These are phyloP conservation scores for Drosophila ercepeae DNA, from an alignment of 1,140 invertebrate species.

Conservation along the genomic window DNA sequence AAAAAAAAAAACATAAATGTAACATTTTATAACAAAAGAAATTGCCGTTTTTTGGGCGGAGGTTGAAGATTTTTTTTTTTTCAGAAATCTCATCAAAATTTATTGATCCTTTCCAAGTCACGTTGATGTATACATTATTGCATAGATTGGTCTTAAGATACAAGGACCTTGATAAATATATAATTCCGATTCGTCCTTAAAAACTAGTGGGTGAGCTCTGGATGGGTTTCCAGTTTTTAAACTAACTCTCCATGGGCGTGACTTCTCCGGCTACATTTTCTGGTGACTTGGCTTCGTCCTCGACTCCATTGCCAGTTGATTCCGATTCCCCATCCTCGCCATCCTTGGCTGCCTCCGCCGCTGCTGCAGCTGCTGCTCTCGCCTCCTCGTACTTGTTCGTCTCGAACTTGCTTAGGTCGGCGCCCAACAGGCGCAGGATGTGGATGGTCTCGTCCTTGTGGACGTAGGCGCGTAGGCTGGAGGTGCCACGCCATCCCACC, in stretches of 20 bases:
- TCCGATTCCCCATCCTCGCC: neutral
- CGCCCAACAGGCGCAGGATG: slow-evolving; percentile 92
- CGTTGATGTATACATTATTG: too few relatives aligned
- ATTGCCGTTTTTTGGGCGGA: slow-evolving; percentile 5
- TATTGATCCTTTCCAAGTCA: too few relatives aligned
- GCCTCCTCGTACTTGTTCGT: slow-evolving; percentile 81
- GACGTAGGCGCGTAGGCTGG: slow-evolving; percentile 93
- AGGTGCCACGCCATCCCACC: slow-evolving; percentile 96
- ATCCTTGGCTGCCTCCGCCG: slow-evolving; percentile 11
- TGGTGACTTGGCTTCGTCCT: neutral
- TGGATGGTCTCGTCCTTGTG: slow-evolving; percentile 92
- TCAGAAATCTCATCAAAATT: neutral
- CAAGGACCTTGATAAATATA: neutral
- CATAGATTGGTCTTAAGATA: too few relatives aligned
- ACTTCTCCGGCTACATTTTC: neutral
- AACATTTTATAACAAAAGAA: slow-evolving; percentile 77
- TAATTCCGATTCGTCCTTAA: neutral
- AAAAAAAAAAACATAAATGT: slow-evolving; percentile 76
- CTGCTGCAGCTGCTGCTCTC: slow-evolving; percentile 55
- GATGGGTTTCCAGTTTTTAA: neutral
- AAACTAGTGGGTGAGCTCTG: neutral
- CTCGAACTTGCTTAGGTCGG: slow-evolving; percentile 90
- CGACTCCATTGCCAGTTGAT: neutral
- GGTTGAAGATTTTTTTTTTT: neutral
- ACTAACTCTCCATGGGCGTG: slow-evolving; percentile 29